These are phyloP conservation scores for Drosophila kanapiae DNA, from an alignment of 1,140 invertebrate genomes.

Conservation along the genomic window DNA sequence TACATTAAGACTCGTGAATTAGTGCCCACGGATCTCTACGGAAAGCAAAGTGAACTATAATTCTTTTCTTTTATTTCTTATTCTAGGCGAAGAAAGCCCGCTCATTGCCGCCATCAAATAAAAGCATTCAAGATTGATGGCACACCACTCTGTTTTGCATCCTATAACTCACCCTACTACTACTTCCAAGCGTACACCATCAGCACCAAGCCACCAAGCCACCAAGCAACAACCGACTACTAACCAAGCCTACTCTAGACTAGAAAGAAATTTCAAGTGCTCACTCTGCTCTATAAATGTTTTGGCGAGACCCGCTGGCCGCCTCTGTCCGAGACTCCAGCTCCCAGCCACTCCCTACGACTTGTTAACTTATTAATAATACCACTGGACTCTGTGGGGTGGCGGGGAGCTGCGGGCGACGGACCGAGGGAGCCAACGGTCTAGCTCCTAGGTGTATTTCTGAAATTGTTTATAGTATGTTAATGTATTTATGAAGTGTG, in stretches of 20 bases:
- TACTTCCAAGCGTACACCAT: slow-evolving; percentile 58
- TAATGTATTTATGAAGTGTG: slow-evolving; percentile 55
- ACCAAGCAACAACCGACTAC: slow-evolving; percentile 57
- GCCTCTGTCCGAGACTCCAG: slow-evolving; percentile 1
- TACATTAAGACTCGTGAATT: slow-evolving; percentile 85
- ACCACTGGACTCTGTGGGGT: neutral
- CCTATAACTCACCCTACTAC: slow-evolving; percentile 69
- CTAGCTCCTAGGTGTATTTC: slow-evolving; percentile 52
- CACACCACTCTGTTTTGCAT: slow-evolving; percentile 76
- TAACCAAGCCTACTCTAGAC: slow-evolving; percentile 60
- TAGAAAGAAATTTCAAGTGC: slow-evolving; percentile 53
- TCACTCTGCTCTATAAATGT: slow-evolving; percentile 40
- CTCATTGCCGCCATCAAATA: slow-evolving; percentile 84
- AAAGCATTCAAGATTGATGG: slow-evolving; percentile 62
- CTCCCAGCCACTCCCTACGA: slow-evolving; percentile 2
- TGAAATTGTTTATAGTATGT: slow-evolving; percentile 61
- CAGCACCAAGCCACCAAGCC: slow-evolving; percentile 69
- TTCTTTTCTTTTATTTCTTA: slow-evolving; percentile 50
- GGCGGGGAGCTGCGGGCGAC: slow-evolving; percentile 1
- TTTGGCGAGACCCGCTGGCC: slow-evolving; percentile 28
- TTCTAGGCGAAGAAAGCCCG: slow-evolving; percentile 79
- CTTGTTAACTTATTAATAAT: slow-evolving; percentile 29
- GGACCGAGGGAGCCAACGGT: slow-evolving; percentile 8
- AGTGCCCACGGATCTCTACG: slow-evolving; percentile 81
- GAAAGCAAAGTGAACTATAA: slow-evolving; percentile 78